Evolutionary conservation across 1,140 invertebrate genomes (phyloP).

Genomic region (Odontomachus brunneus): DNA sequence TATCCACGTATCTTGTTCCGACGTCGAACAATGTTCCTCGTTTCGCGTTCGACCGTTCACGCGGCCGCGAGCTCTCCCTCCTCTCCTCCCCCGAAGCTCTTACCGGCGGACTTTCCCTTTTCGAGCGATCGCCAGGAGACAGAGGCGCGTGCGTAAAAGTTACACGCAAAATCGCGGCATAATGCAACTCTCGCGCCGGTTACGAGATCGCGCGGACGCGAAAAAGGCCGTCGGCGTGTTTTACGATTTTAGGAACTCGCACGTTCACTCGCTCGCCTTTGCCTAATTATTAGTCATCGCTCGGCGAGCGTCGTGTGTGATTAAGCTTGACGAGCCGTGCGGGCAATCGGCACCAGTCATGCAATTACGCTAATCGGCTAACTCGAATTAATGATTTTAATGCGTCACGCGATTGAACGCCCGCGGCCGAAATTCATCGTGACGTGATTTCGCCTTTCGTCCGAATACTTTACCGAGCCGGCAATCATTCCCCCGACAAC

Average conservation of each 20-base stretch:
- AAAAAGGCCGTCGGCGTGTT: background rate
- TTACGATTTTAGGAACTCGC: background rate
- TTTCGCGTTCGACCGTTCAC: background rate
- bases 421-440: background rate
- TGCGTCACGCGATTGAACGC: background rate
- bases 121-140: conserved; percentile 36
- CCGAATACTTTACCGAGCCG: background rate
- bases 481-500: background rate
- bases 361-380: conserved; percentile 42
- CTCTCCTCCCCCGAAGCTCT: no score
- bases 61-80: conserved; percentile 23
- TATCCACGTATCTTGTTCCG: background rate
- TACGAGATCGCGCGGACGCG: conserved; percentile 26
- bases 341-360: background rate
- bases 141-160: conserved; percentile 29
- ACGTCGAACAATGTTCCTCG: background rate
- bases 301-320: background rate
- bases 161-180: conserved; percentile 47
- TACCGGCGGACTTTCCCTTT: conserved; percentile 65
- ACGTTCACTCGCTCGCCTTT: conserved; percentile 25
- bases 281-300: background rate
- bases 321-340: background rate
- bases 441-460: background rate
- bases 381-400: conserved; percentile 9
- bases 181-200: conserved; percentile 13